Evolutionary conservation across 2,113 vertebrate species (phyloP), one percentile per base, ranked within the genome.

Genomic region (Barnardius zonarius): DNA sequence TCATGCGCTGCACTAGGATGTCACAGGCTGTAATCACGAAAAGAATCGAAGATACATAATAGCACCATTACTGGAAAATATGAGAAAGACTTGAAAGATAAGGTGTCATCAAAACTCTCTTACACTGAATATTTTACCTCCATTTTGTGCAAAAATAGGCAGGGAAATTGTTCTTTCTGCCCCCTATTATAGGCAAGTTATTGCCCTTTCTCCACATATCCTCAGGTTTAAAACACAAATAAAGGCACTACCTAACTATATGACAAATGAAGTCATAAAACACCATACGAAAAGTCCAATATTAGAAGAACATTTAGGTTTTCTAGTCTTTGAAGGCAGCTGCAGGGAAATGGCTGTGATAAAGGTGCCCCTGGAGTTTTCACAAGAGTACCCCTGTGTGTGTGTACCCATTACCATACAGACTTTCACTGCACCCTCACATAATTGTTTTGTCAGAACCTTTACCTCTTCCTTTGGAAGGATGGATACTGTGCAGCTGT

Each of bases 231-330:
- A 95, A 93, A 91, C 88, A 93, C 94, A 95, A 90, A 92, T 81
- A 95, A 88, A 78, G 68, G n/a, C 82, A 92, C 90, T 78, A 92
- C 70, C 80, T 86, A 49, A 85, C 44, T 78, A 8, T 27, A 67
- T 90, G 97, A 97, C 87, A 96, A 95, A 97, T 89, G 95, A 94
- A 95, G 94, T 86, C 88, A 94, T 93, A 96, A 87, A 97, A 80
- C 59, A 73, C 35, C 19, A 39, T n/a, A 92, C 18, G 28, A 54
- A 11, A 92, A 92, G 77, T 63, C 74, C 25, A 63, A 24, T 72
- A 91, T 77, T 83, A 63, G 84, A 84, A 68, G 39, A 94, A 49
- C 51, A 80, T 67, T 88, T n/a, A 67, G 37, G 31, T 67, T 91
- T 91, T 66, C 81, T 74, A 82, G 78, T 49, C 63, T 70, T n/a